Evolutionary conservation across 2,888 invertebrate genomes (phyloP).

Genomic region (Nemoura dubitans): DNA sequence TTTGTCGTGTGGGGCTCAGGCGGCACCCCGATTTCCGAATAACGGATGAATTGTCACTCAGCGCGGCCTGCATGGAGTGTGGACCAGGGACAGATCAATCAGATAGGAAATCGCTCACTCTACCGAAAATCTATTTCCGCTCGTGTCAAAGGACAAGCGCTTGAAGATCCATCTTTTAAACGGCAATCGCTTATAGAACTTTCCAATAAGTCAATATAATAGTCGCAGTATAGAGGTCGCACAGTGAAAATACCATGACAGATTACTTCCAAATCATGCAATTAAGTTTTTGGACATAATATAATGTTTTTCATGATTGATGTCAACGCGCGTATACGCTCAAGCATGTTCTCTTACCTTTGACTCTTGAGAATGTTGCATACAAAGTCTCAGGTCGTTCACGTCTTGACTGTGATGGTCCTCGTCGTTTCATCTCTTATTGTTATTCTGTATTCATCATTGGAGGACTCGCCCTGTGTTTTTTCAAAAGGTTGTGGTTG

Average conservation of each 20-base stretch:
- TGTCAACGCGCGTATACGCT: background rate
- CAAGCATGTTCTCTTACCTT: background rate
- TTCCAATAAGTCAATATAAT: background rate
- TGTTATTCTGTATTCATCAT: constrained; percentile 12
- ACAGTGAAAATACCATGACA: background rate
- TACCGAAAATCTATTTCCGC: constrained; percentile 12
- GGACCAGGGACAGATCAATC: background rate
- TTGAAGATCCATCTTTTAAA: constrained; percentile 5
- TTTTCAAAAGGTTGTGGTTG: background rate
- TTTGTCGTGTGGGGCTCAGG: too few relatives aligned
- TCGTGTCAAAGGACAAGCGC: background rate
- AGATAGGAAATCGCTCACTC: background rate
- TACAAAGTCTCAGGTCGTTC: background rate
- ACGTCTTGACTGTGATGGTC: background rate
- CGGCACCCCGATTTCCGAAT: background rate
- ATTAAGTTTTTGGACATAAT: background rate
- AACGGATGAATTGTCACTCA: background rate
- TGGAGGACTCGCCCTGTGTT: background rate
- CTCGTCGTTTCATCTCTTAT: background rate
- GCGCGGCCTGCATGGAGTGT: background rate
- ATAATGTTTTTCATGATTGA: background rate
- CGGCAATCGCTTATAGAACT: background rate
- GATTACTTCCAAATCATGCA: background rate
- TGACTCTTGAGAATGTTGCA: background rate
- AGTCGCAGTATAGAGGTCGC: background rate